Percentiles rank a stretch among this genome's conserved stretches.
These are phyloP conservation scores for Paralvinella palmiformis DNA, from an alignment of 1,140 invertebrate genomes.

Conservation along the genomic window DNA sequence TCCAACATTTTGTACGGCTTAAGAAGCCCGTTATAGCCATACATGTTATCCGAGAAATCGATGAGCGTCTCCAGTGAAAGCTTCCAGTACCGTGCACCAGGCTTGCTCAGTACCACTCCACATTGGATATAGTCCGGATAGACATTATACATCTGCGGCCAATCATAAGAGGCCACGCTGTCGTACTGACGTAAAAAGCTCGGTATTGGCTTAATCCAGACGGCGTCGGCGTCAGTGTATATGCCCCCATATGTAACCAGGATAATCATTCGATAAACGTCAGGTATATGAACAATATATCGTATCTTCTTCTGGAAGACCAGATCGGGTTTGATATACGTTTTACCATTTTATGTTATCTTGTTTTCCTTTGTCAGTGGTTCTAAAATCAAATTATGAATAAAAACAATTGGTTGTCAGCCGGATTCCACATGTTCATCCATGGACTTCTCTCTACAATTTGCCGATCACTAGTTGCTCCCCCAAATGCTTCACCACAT, in stretches of 20 bases:
- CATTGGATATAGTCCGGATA: conserved; percentile 19
- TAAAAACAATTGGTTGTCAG: too few relatives aligned
- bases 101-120: conserved; percentile 13
- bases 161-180: conserved; percentile 18
- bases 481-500: too few relatives aligned
- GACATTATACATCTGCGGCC: not conserved
- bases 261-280: conserved; percentile 20
- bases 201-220: conserved; percentile 13
- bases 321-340: too few relatives aligned
- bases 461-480: too few relatives aligned
- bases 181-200: conserved; percentile 13
- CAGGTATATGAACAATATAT: conserved; percentile 21
- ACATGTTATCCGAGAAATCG: conserved; percentile 5
- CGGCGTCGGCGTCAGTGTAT: conserved; percentile 19
- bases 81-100: conserved; percentile 17
- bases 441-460: too few relatives aligned
- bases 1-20: conserved; percentile 21
- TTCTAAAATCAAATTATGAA: too few relatives aligned
- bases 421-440: too few relatives aligned
- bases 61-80: conserved; percentile 12
- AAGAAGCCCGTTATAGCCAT: conserved; percentile 19
- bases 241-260: conserved; percentile 22
- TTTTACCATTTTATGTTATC: too few relatives aligned
- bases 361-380: too few relatives aligned
- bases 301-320: too few relatives aligned